Conservation (phyloP, 2,797 vertebrate species). For the Podarcis siculus region DNA sequence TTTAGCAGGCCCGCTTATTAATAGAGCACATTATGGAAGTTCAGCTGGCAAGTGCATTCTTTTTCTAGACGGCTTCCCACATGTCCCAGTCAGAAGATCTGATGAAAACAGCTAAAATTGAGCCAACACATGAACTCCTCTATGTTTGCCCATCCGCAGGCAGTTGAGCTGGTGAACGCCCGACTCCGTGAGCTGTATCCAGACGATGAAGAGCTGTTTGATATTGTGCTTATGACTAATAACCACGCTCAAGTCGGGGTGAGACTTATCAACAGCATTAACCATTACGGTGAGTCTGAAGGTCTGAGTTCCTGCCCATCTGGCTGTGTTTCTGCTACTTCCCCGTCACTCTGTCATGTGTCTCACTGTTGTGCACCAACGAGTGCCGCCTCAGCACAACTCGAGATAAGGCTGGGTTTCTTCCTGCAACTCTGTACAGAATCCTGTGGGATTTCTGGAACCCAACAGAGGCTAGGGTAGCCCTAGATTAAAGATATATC, state of each 20-base stretch:
- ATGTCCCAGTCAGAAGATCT: background rate
- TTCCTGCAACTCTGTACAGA: background rate
- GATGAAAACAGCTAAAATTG: slow-evolving; percentile 30
- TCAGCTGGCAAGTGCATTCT: slow-evolving; percentile 16
- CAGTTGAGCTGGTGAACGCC: slow-evolving; percentile 89
- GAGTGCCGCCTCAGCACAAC: background rate
- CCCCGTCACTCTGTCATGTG: background rate
- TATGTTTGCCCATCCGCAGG: slow-evolving; percentile 77
- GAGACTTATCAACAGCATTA: slow-evolving; percentile 97
- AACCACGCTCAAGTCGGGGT: slow-evolving; percentile 97
- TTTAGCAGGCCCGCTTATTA: background rate
- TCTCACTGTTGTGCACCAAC: background rate
- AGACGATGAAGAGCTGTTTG: slow-evolving; percentile 92
- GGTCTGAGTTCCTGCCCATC: slow-evolving; percentile 53
- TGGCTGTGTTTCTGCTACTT: slow-evolving; percentile 3
- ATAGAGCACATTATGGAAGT: slow-evolving; percentile 47
- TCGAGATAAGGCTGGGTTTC: background rate
- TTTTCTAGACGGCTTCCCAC: slow-evolving; percentile 17
- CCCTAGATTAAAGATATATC: background rate
- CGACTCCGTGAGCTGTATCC: slow-evolving; percentile 90
- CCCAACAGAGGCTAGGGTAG: background rate
- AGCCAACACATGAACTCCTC: background rate
- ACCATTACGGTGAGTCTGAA: slow-evolving; percentile 89
- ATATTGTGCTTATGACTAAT: slow-evolving; percentile 97
- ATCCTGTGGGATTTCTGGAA: background rate